Percentiles rank a stretch among this genome's conserved stretches.
phyloP scores from a whole-genome alignment of 35 echinoderm and acorn worm genomes.

The Stichopus chloronotus region DNA sequence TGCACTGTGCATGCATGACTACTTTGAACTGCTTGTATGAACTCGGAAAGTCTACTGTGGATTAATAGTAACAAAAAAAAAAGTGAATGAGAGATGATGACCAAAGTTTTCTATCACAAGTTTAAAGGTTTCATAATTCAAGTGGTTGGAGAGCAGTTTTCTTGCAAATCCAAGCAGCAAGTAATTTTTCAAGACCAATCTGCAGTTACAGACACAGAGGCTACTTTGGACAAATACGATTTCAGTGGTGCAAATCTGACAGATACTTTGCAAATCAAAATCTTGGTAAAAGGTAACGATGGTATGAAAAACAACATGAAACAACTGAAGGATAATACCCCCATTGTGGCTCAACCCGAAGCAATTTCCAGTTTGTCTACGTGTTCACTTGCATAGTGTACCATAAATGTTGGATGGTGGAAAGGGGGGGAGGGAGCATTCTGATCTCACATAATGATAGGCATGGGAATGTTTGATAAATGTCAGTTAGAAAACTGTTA shows the following conservation, averaged over 20 bases:
- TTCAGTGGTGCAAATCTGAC: background rate
- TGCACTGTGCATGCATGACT: background rate
- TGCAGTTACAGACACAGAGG: background rate
- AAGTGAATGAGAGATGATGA: slow-evolving; percentile 7
- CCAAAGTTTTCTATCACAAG: slow-evolving; percentile 23
- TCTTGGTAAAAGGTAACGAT: background rate
- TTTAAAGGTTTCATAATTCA: slow-evolving; percentile 39
- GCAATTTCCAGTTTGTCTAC: no score
- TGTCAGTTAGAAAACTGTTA: no score
- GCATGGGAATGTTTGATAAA: no score
- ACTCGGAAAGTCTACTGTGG: background rate
- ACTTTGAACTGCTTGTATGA: background rate
- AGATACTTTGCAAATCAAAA: background rate
- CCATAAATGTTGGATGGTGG: no score
- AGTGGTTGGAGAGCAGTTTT: slow-evolving; percentile 36
- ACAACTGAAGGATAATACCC: background rate
- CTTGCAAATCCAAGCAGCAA: background rate
- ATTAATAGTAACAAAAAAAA: background rate
- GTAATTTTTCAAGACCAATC: background rate
- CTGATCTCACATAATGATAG: no score
- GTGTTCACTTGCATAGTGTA: no score
- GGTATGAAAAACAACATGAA: background rate
- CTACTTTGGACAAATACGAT: no score
- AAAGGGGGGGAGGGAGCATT: no score
- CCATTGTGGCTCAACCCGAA: no score